Evolutionary conservation across 1,140 invertebrate genomes (phyloP).

Genomic region (Drosophila ananassae): DNA sequence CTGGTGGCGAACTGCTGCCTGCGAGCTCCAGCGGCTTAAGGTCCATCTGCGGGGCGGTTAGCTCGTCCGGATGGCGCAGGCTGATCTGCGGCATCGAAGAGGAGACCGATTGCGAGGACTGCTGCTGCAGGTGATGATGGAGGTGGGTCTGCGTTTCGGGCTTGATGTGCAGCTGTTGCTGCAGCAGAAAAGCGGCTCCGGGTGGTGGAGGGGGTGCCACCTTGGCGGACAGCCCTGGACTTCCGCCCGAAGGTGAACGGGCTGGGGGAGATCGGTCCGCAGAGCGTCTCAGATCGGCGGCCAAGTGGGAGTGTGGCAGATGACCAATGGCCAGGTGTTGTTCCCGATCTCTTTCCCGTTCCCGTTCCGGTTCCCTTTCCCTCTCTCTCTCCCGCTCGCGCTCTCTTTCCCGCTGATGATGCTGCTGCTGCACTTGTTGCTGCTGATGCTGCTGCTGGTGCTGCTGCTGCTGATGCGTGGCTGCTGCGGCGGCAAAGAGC

Average conservation of each 20-base stretch:
- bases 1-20: slow-evolving; percentile 58
- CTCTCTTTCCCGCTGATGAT: slow-evolving; percentile 25
- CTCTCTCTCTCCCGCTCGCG: slow-evolving; percentile 23
- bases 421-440: slow-evolving; percentile 51
- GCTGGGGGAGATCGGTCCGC: slow-evolving; percentile 59
- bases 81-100: slow-evolving; percentile 66
- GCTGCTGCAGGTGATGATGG: slow-evolving; percentile 63
- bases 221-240: slow-evolving; percentile 58
- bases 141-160: slow-evolving; percentile 76
- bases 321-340: slow-evolving; percentile 47
- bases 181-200: slow-evolving; percentile 70
- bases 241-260: slow-evolving; percentile 53
- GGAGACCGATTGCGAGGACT: slow-evolving; percentile 20
- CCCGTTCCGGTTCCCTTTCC: slow-evolving; percentile 33
- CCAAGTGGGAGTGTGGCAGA: slow-evolving; percentile 61
- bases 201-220: slow-evolving; percentile 48
- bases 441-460: slow-evolving; percentile 49
- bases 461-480: slow-evolving; percentile 81
- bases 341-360: slow-evolving; percentile 32
- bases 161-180: slow-evolving; percentile 79
- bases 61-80: slow-evolving; percentile 70
- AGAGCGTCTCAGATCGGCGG: slow-evolving; percentile 64
- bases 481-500: slow-evolving; percentile 75
- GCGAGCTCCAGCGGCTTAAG: slow-evolving; percentile 66
- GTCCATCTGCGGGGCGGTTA: slow-evolving; percentile 72